A percentile compares a stretch with the other conserved stretches of the same genome.
phyloP scores from a whole-genome alignment of 2,797 vertebrate genomes.

The Periophthalmus magnuspinnatus region DNA sequence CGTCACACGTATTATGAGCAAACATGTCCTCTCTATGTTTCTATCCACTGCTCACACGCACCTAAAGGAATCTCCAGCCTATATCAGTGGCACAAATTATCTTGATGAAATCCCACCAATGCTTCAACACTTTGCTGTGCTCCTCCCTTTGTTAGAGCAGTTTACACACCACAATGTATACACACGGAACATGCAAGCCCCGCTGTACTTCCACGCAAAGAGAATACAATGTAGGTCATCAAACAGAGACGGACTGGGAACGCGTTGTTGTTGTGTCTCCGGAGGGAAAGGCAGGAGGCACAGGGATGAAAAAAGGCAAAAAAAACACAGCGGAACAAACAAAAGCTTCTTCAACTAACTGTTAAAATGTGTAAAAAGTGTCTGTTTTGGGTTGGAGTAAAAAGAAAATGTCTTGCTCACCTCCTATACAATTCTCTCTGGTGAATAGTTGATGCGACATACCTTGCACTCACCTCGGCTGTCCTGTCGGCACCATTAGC shows the following conservation, averaged over 20 bases:
- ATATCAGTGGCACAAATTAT: conserved; percentile 57
- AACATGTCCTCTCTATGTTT: conserved; percentile 21
- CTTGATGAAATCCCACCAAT: conserved; percentile 57
- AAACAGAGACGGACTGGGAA: conserved; percentile 69
- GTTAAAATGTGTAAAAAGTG: conserved; percentile 72
- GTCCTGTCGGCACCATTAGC: conserved; percentile 74
- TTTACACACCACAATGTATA: conserved; percentile 53
- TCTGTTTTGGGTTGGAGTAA: conserved; percentile 65
- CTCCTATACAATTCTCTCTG: conserved; percentile 59
- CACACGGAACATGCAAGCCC: conserved; percentile 69
- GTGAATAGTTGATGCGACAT: conserved; percentile 78
- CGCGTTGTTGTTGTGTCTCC: conserved; percentile 67
- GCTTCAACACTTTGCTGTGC: conserved; percentile 54
- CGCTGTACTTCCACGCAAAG: conserved; percentile 67
- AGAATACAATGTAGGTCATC: conserved; percentile 80
- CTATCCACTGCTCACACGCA: conserved; percentile 31
- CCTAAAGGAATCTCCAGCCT: conserved; percentile 21
- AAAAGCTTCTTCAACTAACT: conserved; percentile 75
- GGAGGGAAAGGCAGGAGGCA: conserved; percentile 64
- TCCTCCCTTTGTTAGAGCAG: conserved; percentile 66
- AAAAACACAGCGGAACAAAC: conserved; percentile 74
- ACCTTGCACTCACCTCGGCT: conserved; percentile 63
- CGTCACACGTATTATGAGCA: conserved; percentile 29
- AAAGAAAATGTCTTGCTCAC: conserved; percentile 51
- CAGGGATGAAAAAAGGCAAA: conserved; percentile 50